Conservation (phyloP, 2,888 invertebrate species). For the Eulithis testata region DNA sequence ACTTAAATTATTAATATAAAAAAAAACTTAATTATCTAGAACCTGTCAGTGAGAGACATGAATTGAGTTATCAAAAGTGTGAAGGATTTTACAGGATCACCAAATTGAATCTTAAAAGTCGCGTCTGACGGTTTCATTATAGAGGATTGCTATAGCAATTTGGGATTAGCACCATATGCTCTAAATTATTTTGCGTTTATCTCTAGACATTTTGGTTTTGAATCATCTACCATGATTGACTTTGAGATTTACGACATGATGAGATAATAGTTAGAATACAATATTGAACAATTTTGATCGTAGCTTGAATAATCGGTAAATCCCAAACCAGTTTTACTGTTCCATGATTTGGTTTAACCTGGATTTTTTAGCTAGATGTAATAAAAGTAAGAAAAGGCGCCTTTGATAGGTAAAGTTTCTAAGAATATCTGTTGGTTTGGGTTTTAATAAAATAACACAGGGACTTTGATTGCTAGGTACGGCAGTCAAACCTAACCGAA, state of each 20-base stretch:
- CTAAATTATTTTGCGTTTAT: conserved; percentile 54
- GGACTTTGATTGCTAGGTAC: too few species aligned
- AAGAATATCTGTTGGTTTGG: too few species aligned
- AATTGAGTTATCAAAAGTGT: too few species aligned
- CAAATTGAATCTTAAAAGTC: conserved; percentile 1
- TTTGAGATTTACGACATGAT: conserved; percentile 38
- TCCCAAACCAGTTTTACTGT: conserved; percentile 6
- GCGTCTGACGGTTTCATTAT: conserved; percentile 10
- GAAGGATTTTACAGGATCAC: too few species aligned
- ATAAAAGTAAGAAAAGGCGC: too few species aligned
- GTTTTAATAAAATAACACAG: too few species aligned
- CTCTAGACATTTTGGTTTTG: conserved; percentile 38
- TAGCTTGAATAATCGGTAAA: conserved; percentile 17
- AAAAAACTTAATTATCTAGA: too few species aligned
- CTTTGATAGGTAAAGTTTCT: too few species aligned
- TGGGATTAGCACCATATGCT: conserved; percentile 65
- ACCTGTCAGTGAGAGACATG: too few species aligned
- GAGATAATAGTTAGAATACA: conserved; percentile 20
- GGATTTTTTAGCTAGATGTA: too few species aligned
- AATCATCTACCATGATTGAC: conserved; percentile 31
- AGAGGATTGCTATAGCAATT: conserved; percentile 32
- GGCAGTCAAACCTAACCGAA: too few species aligned
- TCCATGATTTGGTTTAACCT: not conserved
- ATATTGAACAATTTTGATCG: conserved; percentile 28
- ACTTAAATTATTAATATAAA: too few species aligned